These are phyloP conservation scores for Pterophyllum scalare DNA, from an alignment of 2,113 vertebrate genomes.

Conservation along the genomic window DNA sequence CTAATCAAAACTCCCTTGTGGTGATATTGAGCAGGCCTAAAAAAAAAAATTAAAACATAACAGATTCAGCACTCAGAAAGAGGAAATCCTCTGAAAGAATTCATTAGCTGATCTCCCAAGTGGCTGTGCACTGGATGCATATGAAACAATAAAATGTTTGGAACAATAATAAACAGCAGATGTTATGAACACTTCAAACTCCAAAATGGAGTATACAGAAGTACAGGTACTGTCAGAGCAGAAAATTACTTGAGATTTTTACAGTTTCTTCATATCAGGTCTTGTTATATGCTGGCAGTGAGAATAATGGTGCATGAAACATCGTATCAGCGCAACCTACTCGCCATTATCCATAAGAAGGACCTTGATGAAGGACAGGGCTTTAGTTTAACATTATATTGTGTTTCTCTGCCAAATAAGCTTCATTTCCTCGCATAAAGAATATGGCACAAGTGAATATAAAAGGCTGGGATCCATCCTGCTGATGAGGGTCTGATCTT, in stretches of 20 bases:
- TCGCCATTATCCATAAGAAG: constrained; percentile 4
- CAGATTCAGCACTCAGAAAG: constrained; percentile 49
- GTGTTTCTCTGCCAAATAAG: constrained; percentile 15
- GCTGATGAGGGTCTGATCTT: constrained; percentile 19
- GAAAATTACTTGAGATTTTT: not conserved
- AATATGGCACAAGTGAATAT: constrained; percentile 28
- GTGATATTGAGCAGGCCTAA: constrained; percentile 50
- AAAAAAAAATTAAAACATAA: not conserved
- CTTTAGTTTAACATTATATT: constrained; percentile 28
- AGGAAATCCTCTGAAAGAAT: constrained; percentile 18
- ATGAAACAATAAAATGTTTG: not conserved
- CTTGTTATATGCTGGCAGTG: not conserved
- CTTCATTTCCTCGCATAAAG: not conserved
- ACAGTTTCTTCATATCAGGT: not conserved
- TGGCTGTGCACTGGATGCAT: constrained; percentile 2
- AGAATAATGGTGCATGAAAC: constrained; percentile 7
- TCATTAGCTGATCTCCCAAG: constrained; percentile 3
- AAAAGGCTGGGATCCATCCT: constrained; percentile 19
- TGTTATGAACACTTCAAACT: not conserved
- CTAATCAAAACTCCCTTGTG: constrained; percentile 5
- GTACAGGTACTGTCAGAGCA: not conserved
- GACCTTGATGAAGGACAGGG: constrained; percentile 13
- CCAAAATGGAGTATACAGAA: not conserved
- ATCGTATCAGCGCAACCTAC: not conserved
- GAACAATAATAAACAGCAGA: not conserved